Evolutionary conservation across 35 echinoderm and acorn worm species (phyloP).

Genomic region (Antedon bifida): DNA sequence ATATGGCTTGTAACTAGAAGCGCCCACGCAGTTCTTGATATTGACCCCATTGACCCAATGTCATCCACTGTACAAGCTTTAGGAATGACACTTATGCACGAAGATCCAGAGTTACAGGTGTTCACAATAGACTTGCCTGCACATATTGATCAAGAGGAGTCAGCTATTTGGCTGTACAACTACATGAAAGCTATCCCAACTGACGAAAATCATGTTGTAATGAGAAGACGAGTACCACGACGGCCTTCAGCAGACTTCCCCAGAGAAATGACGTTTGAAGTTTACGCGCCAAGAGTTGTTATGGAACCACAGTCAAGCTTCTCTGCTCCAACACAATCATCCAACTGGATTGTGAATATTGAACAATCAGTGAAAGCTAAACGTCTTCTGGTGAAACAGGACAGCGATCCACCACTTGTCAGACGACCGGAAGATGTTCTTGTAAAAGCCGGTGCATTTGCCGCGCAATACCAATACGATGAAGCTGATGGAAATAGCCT

Average conservation of each 20-base stretch:
- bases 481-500: slow-evolving; percentile 28
- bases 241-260: slow-evolving; percentile 50
- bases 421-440: slow-evolving; percentile 41
- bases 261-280: slow-evolving; percentile 55
- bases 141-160: slow-evolving; percentile 48
- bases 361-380: slow-evolving; percentile 70
- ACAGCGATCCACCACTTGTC: slow-evolving; percentile 33
- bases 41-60: slow-evolving; percentile 64
- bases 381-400: slow-evolving; percentile 69
- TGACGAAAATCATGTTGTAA: slow-evolving; percentile 71
- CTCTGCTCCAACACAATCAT: slow-evolving; percentile 73
- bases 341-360: slow-evolving; percentile 71
- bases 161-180: slow-evolving; percentile 61
- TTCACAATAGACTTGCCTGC: slow-evolving; percentile 73
- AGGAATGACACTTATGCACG: slow-evolving; percentile 79
- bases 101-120: slow-evolving; percentile 77
- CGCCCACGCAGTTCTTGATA: slow-evolving; percentile 68
- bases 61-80: slow-evolving; percentile 62
- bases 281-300: slow-evolving; percentile 41
- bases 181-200: slow-evolving; percentile 66
- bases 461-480: slow-evolving; percentile 60
- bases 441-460: slow-evolving; percentile 63
- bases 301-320: slow-evolving; percentile 89
- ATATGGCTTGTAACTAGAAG: slow-evolving; percentile 78
- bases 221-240: slow-evolving; percentile 57